Evolutionary conservation across 2,888 invertebrate species (phyloP), one percentile per base, ranked within the genome.

Genomic region (Drosophila acutilabella): DNA sequence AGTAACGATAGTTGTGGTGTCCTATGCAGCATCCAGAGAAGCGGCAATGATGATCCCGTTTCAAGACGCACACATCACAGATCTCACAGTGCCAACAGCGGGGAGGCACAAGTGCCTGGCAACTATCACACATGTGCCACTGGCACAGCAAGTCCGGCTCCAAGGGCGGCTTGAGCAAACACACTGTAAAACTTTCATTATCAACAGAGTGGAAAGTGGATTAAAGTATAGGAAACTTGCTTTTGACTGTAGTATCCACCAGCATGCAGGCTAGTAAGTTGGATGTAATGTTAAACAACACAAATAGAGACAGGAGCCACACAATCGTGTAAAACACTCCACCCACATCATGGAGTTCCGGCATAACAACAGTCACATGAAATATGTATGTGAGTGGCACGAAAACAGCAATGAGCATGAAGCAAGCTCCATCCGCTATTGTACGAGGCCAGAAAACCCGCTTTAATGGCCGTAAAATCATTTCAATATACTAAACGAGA

Each of bases 1-100:
- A 98, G 92, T 96, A 98, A 85, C 98, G 94, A 83, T 96, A 96
- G 92, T 98, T 98, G 74, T 93, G 94, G 90, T 97, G 96, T 1
- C 98, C 98, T 53, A 98, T 93, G 91, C 98, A 98, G 88, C 95
- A 96, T 16, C 97, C 96, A 40, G 96, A 96, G 91, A 98, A 98
- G 78, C 96, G 95, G 90, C 98, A 97, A 90, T 97, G 96, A 93
- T 97, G 97, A 90, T 98, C 98, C 79, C 98, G 94, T 92, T 97
- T 97, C 36, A 92, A 64, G 60, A 98, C 95, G 91, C 99, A 99
- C 8, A 94, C 93, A 74, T 96, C 94, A 92, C 99, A 99, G 6
- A 93, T 94, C 59, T 94, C 93, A 90, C 99, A 99, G 90, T 99
- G 99, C 95, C 97, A 98, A 1, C 98, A 95, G 38, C 99, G 94